Percentiles rank a stretch among this genome's conserved stretches.
Evolutionary conservation across 1,140 invertebrate genomes (phyloP).

Genomic region (Sminthurides bifidus): DNA sequence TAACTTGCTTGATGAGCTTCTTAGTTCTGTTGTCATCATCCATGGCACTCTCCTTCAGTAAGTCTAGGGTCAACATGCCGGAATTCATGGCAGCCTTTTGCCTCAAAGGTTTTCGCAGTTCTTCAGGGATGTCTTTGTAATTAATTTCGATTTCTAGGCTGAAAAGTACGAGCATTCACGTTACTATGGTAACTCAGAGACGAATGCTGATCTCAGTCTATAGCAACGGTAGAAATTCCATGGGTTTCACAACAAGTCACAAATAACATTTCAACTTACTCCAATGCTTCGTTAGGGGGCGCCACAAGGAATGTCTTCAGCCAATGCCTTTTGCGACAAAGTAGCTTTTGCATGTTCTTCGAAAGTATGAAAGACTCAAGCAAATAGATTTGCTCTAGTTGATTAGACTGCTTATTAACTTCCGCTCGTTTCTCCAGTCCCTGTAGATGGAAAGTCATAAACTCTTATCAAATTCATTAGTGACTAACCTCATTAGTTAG

Average conservation of each 20-base stretch:
- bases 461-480: no score
- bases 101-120: constrained; percentile 5
- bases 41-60: no score
- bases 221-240: no score
- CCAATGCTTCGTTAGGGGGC: neutral
- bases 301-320: neutral
- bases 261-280: neutral
- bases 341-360: neutral
- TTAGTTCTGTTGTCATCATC: no score
- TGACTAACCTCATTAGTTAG: neutral
- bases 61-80: no score
- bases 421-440: constrained; percentile 9
- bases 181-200: no score
- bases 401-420: constrained; percentile 2
- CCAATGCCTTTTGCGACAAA: neutral
- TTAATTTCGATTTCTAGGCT: constrained; percentile 1
- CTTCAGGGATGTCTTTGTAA: constrained; percentile 2
- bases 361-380: constrained; percentile 19
- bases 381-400: constrained; percentile 16
- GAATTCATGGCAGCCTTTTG: neutral
- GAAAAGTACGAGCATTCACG: neutral
- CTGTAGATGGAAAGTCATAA: neutral
- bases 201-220: no score
- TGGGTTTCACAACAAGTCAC: neutral
- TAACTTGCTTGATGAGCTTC: no score